Conservation (phyloP, 2,797 vertebrate species). For the Lagorchestes hirsutus region DNA sequence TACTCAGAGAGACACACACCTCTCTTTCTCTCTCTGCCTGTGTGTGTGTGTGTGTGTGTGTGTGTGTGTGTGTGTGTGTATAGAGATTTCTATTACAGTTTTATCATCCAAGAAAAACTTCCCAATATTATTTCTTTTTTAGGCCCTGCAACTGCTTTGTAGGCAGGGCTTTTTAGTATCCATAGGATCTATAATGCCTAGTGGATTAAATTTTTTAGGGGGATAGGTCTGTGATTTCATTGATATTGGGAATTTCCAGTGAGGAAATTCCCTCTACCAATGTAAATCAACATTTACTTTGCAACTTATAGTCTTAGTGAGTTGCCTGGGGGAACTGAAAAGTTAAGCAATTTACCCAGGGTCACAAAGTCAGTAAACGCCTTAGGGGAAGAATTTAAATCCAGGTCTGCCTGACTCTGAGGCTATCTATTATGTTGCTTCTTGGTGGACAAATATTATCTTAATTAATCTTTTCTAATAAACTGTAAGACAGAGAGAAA, state of each 20-base stretch:
- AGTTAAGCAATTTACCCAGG: background rate
- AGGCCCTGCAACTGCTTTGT: too few relatives aligned
- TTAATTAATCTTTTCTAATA: too few relatives aligned
- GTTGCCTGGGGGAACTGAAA: background rate
- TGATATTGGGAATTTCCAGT: too few relatives aligned
- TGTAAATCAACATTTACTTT: too few relatives aligned
- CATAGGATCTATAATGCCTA: background rate
- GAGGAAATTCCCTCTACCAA: too few relatives aligned
- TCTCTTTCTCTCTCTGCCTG: background rate
- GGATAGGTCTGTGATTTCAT: too few relatives aligned
- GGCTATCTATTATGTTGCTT: background rate
- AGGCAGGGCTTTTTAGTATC: background rate
- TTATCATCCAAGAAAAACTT: background rate
- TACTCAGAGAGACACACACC: background rate
- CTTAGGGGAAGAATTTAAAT: background rate
- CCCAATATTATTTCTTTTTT: background rate
- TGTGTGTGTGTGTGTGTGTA: too few relatives aligned
- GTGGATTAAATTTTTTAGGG: too few relatives aligned
- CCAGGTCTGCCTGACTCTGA: background rate
- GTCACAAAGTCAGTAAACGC: background rate
- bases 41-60: too few relatives aligned
- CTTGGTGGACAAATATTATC: background rate
- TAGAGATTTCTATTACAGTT: background rate
- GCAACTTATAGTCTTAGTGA: too few relatives aligned
- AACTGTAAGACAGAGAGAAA: too few relatives aligned